These are phyloP conservation scores for Pterocles burchelli DNA, from an alignment of 2,113 vertebrate genomes.

Conservation along the genomic window DNA sequence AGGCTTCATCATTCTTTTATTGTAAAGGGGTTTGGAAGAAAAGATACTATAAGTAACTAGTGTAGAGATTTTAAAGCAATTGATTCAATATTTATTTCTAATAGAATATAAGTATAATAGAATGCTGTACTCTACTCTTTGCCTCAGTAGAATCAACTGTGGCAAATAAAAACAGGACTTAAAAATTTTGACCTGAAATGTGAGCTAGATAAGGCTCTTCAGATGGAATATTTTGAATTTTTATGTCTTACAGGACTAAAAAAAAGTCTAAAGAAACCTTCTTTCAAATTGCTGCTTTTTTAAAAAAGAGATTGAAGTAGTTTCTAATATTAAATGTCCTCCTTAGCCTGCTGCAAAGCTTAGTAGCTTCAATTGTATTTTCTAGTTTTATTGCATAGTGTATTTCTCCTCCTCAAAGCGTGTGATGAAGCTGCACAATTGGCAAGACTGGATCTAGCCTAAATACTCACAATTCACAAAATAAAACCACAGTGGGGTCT, in stretches of 20 bases:
- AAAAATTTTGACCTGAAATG: not conserved
- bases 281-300: not conserved
- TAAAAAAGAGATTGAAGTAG: not conserved
- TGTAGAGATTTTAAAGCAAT: not conserved
- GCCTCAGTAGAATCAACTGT: not conserved
- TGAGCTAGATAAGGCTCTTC: not conserved
- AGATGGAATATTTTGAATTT: not conserved
- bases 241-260: not conserved
- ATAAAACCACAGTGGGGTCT: not conserved
- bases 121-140: not conserved
- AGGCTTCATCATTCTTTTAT: not conserved
- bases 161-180: not conserved
- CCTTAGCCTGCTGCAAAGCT: not conserved
- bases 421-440: not conserved
- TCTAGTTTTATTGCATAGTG: not conserved
- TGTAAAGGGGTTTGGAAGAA: not conserved
- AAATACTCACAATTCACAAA: not conserved
- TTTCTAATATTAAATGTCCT: not conserved
- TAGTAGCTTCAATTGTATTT: not conserved
- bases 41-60: not conserved
- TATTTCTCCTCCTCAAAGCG: not conserved
- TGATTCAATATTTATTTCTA: not conserved
- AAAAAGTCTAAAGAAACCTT: not conserved
- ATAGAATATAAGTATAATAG: not conserved
- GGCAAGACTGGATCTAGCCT: not conserved